phyloP scores from a whole-genome alignment of 2,888 invertebrate genomes.

The Athalia circularis region DNA sequence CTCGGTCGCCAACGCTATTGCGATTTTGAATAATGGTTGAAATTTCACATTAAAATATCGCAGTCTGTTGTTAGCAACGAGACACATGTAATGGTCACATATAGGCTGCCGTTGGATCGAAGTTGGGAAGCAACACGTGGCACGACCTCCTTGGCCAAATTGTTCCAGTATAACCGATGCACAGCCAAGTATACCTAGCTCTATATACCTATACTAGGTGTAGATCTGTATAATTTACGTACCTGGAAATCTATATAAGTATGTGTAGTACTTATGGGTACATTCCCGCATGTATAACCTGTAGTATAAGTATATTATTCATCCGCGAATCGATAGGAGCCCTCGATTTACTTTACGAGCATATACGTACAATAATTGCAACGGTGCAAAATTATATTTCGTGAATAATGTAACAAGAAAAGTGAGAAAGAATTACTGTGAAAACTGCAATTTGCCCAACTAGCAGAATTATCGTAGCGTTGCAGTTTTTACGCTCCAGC shows the following conservation, averaged over 20 bases:
- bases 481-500: background rate
- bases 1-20: background rate
- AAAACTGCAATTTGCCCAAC: background rate
- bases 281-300: too few species aligned
- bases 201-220: too few species aligned
- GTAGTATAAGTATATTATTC: too few species aligned
- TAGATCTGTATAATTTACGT: too few species aligned
- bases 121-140: conserved; percentile 43
- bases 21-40: background rate
- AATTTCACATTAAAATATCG: conserved; percentile 19
- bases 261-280: too few species aligned
- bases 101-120: conserved; percentile 10
- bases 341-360: too few species aligned
- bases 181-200: background rate
- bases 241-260: too few species aligned
- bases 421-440: background rate
- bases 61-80: conserved; percentile 41
- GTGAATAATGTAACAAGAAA: background rate
- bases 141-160: background rate
- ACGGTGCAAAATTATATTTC: too few species aligned
- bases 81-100: background rate
- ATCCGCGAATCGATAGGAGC: too few species aligned
- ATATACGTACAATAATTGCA: too few species aligned
- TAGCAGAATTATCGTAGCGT: conserved; percentile 11
- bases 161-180: too few species aligned